phyloP scores from a whole-genome alignment of 2,797 vertebrate species.

The Leucoraja ocellata region DNA sequence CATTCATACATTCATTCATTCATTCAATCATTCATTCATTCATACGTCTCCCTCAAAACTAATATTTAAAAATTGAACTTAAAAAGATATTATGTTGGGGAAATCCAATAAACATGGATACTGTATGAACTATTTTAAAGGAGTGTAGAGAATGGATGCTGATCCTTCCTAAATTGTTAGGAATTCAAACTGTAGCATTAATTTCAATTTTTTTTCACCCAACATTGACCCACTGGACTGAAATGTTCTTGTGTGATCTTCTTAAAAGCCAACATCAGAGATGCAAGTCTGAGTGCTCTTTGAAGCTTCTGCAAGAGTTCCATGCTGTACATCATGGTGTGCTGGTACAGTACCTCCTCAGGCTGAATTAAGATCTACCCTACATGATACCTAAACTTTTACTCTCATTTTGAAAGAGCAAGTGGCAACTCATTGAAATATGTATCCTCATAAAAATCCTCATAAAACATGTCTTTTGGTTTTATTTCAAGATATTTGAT shows the following conservation, averaged over 20 bases:
- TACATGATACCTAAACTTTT: background rate
- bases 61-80: background rate
- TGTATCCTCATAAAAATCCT: background rate
- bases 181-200: background rate
- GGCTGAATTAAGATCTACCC: background rate
- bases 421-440: background rate
- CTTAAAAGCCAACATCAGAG: background rate
- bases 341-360: background rate
- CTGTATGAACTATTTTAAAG: background rate
- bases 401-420: background rate
- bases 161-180: background rate
- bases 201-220: background rate
- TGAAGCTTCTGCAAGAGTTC: background rate
- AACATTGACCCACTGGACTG: background rate
- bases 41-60: background rate
- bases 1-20: no score
- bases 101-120: background rate
- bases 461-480: background rate
- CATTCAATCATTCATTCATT: no score
- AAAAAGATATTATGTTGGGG: background rate
- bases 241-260: background rate
- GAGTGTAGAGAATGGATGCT: background rate
- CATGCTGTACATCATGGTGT: background rate
- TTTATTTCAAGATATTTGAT: background rate
- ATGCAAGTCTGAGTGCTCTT: background rate